Base-by-base conservation (phyloP, 1,140 invertebrate genomes). In the Manduca sexta region DNA sequence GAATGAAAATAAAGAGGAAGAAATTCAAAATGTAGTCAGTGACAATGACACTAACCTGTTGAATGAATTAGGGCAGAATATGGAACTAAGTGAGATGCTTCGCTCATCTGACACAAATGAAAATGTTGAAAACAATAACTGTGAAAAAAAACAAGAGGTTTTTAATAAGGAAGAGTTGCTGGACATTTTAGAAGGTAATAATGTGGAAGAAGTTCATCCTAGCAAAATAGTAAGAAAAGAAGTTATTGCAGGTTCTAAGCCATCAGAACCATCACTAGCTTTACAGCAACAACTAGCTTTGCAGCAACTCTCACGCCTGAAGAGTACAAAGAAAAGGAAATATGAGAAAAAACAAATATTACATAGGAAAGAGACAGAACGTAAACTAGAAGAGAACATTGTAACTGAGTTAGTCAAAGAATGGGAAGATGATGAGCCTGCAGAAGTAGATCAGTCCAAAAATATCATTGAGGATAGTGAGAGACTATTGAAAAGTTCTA, bases 161-260 rank as follows among this genome's bases (percentile, higher is more conserved):
- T 80, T 84, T 58, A 85, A 85, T 62, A 85, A 85, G 54, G 77
- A 84, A 45, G 80, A 85, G 43, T 43, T 85, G 17, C 43, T 85
- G 18, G 78, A 81, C 61, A 85, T 85, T 45, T 64, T 85, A 51
- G 67, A 85, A 69, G 82, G 82, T 8, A 84, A 84, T 66, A 70
- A 82, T 69, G 52, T 56, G 14, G 67, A 67, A 45, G 43, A 45
- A 17, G 15, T 16, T 8, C 30, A 34, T 4, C 7, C 30, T n/a
- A 4, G 34, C 4, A 35, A 8, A 11, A 12, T 14, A 29, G 12
- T 30, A 12, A 14, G 18, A 29, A 29, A 29, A 30, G 21, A 17
- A 12, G 38, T n/a, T 18, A 7, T 6, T 33, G 31, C 39, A 15
- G 35, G 53, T 26, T 10, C 13, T 6, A 53, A 64, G 54, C 45